Evolutionary conservation across 2,888 invertebrate species (phyloP).

Genomic region (Noctua fimbriata): DNA sequence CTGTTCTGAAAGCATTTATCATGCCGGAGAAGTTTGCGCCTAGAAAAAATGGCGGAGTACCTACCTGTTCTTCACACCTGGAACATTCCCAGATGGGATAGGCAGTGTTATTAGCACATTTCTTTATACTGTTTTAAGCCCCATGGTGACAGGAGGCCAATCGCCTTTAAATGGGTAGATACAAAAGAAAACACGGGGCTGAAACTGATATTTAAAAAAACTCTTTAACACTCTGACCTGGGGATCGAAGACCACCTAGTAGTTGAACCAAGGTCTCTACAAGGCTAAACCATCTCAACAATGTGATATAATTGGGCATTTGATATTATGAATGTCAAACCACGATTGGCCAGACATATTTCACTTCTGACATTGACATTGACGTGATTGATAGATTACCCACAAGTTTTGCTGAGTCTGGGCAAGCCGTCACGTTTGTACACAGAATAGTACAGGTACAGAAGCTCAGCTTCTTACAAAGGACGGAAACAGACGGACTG

Average conservation of each 20-base stretch:
- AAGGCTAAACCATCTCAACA: neutral
- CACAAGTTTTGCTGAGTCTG: constrained; percentile 9
- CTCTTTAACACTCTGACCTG: neutral
- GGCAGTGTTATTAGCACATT: no score
- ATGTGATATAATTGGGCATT: neutral
- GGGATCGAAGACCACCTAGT: neutral
- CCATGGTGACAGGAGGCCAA: neutral
- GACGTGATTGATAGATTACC: constrained; percentile 35
- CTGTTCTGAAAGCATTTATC: constrained; percentile 5
- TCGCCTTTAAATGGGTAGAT: neutral
- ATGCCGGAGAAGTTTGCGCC: neutral
- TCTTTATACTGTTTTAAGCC: neutral
- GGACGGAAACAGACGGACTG: neutral
- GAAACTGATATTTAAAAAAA: neutral
- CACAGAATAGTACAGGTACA: neutral
- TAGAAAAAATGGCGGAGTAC: neutral
- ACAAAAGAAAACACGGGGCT: neutral
- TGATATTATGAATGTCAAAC: constrained; percentile 9
- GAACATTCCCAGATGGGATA: neutral
- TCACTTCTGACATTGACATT: constrained; percentile 48
- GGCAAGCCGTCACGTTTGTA: neutral
- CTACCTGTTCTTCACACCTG: neutral
- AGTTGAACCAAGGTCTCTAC: neutral
- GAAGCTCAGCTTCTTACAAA: constrained; percentile 1
- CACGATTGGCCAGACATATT: constrained; percentile 21